Percentiles rank a stretch among this genome's conserved stretches.
phyloP scores from a whole-genome alignment of 2,113 vertebrate species.

The Lasiurus borealis region DNA sequence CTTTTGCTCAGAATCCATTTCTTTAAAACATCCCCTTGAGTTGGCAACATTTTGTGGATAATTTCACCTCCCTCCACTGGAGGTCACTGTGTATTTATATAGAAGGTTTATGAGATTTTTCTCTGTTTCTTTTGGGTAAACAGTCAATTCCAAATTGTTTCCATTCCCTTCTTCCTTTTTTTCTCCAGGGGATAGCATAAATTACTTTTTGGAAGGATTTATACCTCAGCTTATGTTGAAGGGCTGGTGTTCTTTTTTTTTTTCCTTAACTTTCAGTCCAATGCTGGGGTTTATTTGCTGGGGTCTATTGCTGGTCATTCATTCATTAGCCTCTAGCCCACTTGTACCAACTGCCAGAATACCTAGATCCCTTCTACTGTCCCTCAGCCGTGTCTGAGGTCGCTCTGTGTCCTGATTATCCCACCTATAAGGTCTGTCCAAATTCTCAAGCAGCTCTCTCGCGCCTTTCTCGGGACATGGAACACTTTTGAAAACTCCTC shows the following conservation, averaged over 20 bases:
- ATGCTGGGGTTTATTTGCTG: fast-evolving
- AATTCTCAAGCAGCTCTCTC: not conserved
- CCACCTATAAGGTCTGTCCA: not conserved
- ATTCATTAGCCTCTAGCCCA: not conserved
- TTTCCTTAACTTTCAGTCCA: not conserved
- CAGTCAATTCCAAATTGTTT: not conserved
- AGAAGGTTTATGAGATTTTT: not conserved
- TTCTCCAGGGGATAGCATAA: not conserved
- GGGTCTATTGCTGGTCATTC: not conserved
- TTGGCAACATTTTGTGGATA: not conserved
- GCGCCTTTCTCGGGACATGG: not conserved
- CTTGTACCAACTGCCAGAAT: fast-evolving
- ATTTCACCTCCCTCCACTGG: not conserved
- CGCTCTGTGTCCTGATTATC: not conserved
- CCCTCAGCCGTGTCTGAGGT: not conserved
- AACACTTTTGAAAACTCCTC: not conserved
- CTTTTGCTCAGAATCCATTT: conserved; percentile 5
- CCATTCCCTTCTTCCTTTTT: not conserved
- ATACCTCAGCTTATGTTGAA: not conserved
- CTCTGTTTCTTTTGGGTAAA: not conserved
- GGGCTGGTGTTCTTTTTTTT: not conserved
- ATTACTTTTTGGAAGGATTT: not conserved
- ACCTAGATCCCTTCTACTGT: not conserved
- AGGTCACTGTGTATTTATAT: not conserved
- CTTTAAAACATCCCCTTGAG: not conserved